Conservation (phyloP, 2,797 vertebrate genomes). For the Gambelia wislizenii region DNA sequence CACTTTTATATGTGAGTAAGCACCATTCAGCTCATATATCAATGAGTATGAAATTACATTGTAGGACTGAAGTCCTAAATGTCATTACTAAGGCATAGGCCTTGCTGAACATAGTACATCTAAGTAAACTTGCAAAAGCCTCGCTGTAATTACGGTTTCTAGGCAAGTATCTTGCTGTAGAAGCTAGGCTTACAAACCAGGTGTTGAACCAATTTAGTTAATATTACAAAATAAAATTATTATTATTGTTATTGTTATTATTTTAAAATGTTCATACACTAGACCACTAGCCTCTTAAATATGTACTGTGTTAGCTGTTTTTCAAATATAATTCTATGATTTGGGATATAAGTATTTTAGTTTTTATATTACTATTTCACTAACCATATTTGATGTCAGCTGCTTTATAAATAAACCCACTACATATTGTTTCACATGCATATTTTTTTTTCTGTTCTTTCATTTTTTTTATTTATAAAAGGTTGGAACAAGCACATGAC, state of each 20-base stretch:
- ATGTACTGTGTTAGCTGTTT: background rate
- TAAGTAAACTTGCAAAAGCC: background rate
- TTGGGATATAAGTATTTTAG: background rate
- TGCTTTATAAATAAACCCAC: background rate
- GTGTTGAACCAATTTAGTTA: background rate
- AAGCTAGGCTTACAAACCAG: background rate
- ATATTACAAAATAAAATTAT: background rate
- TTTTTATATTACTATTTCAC: background rate
- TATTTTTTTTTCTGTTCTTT: background rate
- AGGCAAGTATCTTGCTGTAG: background rate
- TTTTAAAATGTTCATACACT: background rate
- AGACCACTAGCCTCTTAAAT: background rate
- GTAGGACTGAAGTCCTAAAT: background rate
- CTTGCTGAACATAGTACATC: background rate
- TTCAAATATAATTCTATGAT: background rate
- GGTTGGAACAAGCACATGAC: background rate
- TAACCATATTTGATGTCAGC: background rate
- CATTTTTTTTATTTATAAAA: background rate
- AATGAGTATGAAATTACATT: background rate
- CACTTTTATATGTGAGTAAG: background rate
- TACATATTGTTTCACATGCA: background rate
- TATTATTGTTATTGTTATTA: background rate
- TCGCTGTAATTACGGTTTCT: background rate
- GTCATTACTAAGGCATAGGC: background rate
- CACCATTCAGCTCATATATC: background rate